These are phyloP conservation scores for Alitta virens DNA, from an alignment of 2,888 invertebrate species.

Conservation along the genomic window DNA sequence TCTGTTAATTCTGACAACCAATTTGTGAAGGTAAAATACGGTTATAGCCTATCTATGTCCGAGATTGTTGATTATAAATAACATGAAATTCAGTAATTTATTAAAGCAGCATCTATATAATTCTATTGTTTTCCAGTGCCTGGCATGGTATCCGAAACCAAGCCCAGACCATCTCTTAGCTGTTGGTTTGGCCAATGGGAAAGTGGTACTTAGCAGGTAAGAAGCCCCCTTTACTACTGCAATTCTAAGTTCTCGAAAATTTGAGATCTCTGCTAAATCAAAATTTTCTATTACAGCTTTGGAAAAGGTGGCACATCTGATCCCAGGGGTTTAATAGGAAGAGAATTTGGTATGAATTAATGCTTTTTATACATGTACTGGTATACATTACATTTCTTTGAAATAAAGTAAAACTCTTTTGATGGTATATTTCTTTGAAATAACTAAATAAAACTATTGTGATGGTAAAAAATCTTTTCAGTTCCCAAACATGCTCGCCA, in stretches of 20 bases:
- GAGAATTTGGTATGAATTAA: conserved; percentile 69
- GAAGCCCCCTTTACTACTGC: background rate
- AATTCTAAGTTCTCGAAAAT: too few species aligned
- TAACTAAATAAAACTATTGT: too few species aligned
- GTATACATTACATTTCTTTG: too few species aligned
- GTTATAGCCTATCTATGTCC: too few species aligned
- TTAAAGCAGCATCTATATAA: too few species aligned
- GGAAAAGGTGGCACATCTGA: conserved; percentile 58
- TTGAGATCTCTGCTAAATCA: too few species aligned
- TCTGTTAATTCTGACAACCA: conserved; percentile 74
- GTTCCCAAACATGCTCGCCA: conserved; percentile 83
- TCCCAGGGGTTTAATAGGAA: conserved; percentile 68
- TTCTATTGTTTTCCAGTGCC: conserved; percentile 61
- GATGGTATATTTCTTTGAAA: too few species aligned
- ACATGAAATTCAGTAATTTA: too few species aligned
- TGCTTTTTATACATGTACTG: too few species aligned
- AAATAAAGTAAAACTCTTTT: too few species aligned
- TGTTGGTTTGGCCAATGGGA: conserved; percentile 85
- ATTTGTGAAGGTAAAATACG: conserved; percentile 70
- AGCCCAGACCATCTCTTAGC: conserved; percentile 79
- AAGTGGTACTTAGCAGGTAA: conserved; percentile 70
- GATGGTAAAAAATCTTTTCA: too few species aligned
- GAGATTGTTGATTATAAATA: too few species aligned
- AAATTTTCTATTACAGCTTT: conserved; percentile 40
- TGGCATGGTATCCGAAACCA: conserved; percentile 79